phyloP scores from a whole-genome alignment of 2,888 invertebrate genomes.

The Yponomeuta cagnagella region DNA sequence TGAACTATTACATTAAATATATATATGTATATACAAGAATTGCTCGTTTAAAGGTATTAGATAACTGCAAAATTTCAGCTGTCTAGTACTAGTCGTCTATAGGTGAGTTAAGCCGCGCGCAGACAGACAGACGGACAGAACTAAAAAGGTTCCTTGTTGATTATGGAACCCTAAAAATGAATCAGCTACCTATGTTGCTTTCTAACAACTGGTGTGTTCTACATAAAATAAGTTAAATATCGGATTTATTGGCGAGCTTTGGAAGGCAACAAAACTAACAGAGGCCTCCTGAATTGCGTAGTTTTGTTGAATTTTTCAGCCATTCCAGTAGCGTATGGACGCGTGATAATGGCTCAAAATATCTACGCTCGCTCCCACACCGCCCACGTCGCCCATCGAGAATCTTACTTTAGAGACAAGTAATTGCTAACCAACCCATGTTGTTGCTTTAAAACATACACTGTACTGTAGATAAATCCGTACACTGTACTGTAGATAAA shows the following conservation, averaged over 20 bases:
- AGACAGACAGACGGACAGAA: too few species aligned
- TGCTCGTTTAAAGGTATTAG: too few species aligned
- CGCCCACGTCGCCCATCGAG: constrained; percentile 54
- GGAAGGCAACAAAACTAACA: neutral
- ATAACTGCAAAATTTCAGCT: too few species aligned
- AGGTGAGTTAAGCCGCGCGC: too few species aligned
- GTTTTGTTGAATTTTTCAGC: constrained; percentile 65
- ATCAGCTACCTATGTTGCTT: neutral
- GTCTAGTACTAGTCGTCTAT: too few species aligned
- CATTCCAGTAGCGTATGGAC: constrained; percentile 64
- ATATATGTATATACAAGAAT: too few species aligned
- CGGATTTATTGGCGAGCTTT: neutral
- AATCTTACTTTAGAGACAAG: constrained; percentile 55
- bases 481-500: neutral
- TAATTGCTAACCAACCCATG: constrained; percentile 35
- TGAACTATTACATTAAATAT: too few species aligned
- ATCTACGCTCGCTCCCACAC: constrained; percentile 55
- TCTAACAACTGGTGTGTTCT: neutral
- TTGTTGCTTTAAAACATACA: neutral
- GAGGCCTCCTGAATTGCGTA: constrained; percentile 27
- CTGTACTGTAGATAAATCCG: neutral
- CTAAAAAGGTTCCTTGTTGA: too few species aligned
- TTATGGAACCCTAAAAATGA: neutral
- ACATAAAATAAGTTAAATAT: neutral
- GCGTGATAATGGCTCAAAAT: constrained; percentile 65